These are phyloP conservation scores for Vesta saturnalis DNA, from an alignment of 2,888 invertebrate genomes.

Conservation along the genomic window DNA sequence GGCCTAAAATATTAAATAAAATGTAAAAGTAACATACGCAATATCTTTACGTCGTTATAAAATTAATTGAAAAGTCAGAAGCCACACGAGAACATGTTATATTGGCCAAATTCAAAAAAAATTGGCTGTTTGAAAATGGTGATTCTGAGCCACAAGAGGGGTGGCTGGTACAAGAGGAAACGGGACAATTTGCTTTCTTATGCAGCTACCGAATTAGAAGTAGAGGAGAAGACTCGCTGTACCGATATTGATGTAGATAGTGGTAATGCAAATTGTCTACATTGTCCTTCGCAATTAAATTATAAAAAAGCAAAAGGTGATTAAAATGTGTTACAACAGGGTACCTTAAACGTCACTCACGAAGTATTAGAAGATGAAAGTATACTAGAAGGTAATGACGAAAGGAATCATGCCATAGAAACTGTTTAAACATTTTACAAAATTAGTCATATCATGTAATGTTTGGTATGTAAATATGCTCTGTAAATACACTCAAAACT, in stretches of 20 bases:
- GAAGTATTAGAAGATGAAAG: not conserved
- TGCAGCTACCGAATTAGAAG: not conserved
- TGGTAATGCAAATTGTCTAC: not conserved
- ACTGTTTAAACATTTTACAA: not conserved
- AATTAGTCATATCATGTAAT: not conserved
- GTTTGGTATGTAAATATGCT: not conserved
- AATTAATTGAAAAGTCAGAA: too few species aligned
- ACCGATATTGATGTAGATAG: not conserved
- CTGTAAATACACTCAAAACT: conserved; percentile 1
- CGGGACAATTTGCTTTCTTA: not conserved
- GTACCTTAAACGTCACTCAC: not conserved
- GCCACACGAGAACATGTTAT: not conserved
- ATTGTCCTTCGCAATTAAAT: conserved; percentile 2
- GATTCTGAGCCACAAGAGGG: not conserved
- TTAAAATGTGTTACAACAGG: conserved; percentile 1
- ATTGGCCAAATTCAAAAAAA: not conserved
- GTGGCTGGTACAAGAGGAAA: not conserved
- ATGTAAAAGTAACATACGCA: too few species aligned
- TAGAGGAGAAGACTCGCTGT: not conserved
- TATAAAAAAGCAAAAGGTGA: conserved; percentile 2
- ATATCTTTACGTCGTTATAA: too few species aligned
- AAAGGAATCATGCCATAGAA: not conserved
- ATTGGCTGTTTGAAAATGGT: not conserved
- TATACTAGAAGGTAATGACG: not conserved
- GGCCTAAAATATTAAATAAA: too few species aligned